phyloP scores from a whole-genome alignment of 2,113 vertebrate species.

The Trachemys scripta region DNA sequence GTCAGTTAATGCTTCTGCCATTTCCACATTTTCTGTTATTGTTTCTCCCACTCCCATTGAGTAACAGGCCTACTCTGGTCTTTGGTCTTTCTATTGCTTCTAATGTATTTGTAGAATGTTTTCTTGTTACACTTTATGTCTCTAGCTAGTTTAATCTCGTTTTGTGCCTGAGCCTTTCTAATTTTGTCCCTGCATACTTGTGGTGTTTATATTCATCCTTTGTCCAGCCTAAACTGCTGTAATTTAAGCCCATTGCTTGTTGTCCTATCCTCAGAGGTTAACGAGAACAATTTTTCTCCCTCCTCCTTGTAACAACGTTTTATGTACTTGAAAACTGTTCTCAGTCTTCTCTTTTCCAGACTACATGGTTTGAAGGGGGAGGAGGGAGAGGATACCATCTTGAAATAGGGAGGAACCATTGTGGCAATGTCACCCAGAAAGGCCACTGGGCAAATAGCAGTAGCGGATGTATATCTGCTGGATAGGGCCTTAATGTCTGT shows the following conservation, averaged over 20 bases:
- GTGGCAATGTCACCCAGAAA: not conserved
- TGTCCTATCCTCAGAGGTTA: not conserved
- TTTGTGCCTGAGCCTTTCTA: no score
- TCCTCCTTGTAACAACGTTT: not conserved
- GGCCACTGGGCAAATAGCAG: not conserved
- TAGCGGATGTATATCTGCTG: constrained; percentile 17
- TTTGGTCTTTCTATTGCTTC: no score
- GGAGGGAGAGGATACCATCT: constrained; percentile 16
- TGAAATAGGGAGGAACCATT: not conserved
- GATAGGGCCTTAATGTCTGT: not conserved
- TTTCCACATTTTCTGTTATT: no score
- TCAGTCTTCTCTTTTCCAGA: not conserved
- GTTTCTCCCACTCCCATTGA: no score
- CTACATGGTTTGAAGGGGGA: constrained; percentile 20
- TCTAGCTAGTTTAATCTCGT: no score
- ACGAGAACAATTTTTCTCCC: not conserved
- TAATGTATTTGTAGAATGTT: no score
- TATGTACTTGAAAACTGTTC: not conserved
- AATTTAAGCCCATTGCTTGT: not conserved
- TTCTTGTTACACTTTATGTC: no score
- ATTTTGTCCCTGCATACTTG: no score
- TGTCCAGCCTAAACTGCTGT: not conserved
- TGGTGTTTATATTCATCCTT: no score
- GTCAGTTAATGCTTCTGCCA: no score
- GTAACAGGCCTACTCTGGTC: no score